These are phyloP conservation scores for Epistrophella euchroma DNA, from an alignment of 2,888 invertebrate genomes.

Conservation along the genomic window DNA sequence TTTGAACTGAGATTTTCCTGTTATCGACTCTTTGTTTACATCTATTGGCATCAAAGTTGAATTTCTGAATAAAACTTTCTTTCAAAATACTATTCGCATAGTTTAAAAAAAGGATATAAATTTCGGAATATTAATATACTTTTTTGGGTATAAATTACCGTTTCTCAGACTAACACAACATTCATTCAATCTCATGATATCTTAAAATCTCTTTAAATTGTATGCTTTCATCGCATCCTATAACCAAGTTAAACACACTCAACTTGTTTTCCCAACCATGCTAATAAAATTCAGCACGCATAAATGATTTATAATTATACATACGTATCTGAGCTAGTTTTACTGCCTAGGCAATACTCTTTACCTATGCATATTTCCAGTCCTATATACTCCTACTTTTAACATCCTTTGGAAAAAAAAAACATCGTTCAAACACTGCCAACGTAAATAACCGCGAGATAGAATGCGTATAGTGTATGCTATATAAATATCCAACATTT, in stretches of 20 bases:
- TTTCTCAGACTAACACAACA: too few species aligned
- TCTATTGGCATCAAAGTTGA: neutral
- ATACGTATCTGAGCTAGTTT: slow-evolving; percentile 14
- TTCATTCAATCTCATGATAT: neutral
- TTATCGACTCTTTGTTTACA: too few species aligned
- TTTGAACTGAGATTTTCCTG: neutral
- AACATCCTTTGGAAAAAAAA: slow-evolving; percentile 15
- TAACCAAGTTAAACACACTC: slow-evolving; percentile 10
- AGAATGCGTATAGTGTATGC: slow-evolving; percentile 31
- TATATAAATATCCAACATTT: slow-evolving; percentile 37
- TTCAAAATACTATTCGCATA: too few species aligned
- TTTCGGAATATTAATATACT: too few species aligned
- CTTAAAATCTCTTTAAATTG: neutral
- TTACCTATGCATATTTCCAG: neutral
- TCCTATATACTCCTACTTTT: neutral
- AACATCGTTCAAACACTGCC: slow-evolving; percentile 66
- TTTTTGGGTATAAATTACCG: too few species aligned
- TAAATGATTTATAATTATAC: slow-evolving; percentile 56
- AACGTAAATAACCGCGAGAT: slow-evolving; percentile 63
- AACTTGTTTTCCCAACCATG: slow-evolving; percentile 24
- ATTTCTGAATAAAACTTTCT: neutral
- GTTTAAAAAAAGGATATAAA: too few species aligned
- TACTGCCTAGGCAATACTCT: neutral
- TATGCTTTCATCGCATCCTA: neutral
- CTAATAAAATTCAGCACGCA: slow-evolving; percentile 62